Percentiles rank a stretch among this genome's conserved stretches.
Evolutionary conservation across 2,888 invertebrate species (phyloP).

Genomic region (Cordilura impudica): DNA sequence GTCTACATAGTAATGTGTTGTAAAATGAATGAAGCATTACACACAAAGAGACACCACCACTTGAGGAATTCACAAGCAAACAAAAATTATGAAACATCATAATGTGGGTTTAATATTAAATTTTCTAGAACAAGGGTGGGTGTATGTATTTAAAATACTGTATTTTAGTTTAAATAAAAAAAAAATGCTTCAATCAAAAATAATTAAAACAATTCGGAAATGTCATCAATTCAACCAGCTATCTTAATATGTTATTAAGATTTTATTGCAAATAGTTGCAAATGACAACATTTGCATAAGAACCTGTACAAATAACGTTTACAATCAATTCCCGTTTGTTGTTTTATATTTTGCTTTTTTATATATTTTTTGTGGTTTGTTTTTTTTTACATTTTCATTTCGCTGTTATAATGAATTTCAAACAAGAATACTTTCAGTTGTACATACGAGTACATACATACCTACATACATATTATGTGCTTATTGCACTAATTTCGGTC

Average conservation of each 20-base stretch:
- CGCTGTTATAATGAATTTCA: constrained; percentile 1
- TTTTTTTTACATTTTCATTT: not conserved
- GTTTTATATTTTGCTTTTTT: constrained; percentile 12
- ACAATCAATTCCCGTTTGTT: not conserved
- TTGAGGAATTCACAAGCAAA: constrained; percentile 34
- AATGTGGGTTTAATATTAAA: constrained; percentile 40
- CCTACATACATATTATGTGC: no score
- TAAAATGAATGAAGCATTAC: not conserved
- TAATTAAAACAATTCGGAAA: constrained; percentile 6
- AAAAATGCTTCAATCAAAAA: no score
- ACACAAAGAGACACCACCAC: constrained; percentile 25
- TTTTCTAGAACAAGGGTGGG: constrained; percentile 27
- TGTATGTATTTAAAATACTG: no score
- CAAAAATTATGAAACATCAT: constrained; percentile 1
- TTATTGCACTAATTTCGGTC: constrained; percentile 35
- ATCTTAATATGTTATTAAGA: not conserved
- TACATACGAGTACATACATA: no score
- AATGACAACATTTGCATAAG: constrained; percentile 34
- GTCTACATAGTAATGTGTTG: not conserved
- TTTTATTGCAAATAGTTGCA: constrained; percentile 9
- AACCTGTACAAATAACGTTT: constrained; percentile 33
- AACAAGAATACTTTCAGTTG: constrained; percentile 4
- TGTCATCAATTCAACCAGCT: not conserved
- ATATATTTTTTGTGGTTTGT: not conserved
- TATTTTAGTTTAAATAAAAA: no score